Conservation (phyloP, 2,888 invertebrate genomes). For the Drosophila greeni region DNA sequence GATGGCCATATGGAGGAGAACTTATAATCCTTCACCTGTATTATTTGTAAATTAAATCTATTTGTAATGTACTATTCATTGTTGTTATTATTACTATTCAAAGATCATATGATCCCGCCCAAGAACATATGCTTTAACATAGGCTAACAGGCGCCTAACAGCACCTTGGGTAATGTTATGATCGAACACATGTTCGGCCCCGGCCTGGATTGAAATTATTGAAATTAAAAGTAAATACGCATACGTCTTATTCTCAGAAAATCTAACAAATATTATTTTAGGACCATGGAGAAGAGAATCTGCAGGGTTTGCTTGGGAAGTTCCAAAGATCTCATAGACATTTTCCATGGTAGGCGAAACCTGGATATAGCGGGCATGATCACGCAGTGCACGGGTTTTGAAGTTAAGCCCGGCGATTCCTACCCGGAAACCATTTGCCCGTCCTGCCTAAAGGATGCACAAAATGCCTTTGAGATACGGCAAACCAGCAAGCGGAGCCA, state of each 20-base stretch:
- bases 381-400: neutral
- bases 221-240: neutral
- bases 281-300: neutral
- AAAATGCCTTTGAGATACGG: conserved; percentile 1
- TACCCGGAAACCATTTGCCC: conserved; percentile 7
- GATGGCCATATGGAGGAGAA: no score
- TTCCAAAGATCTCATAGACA: neutral
- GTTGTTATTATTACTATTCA: neutral
- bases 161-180: neutral
- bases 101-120: neutral
- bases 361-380: conserved; percentile 2
- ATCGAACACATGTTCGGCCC: conserved; percentile 2
- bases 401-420: conserved; percentile 1
- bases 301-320: conserved; percentile 7
- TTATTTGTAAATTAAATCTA: no score
- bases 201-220: neutral
- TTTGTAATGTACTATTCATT: no score
- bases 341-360: neutral
- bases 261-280: neutral
- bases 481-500: conserved; percentile 11
- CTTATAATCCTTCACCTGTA: no score
- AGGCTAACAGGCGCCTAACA: conserved; percentile 1
- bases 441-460: conserved; percentile 7
- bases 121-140: neutral
- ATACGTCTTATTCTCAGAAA: neutral